phyloP scores from a whole-genome alignment of 2,888 invertebrate genomes.

The Ophraella communa region DNA sequence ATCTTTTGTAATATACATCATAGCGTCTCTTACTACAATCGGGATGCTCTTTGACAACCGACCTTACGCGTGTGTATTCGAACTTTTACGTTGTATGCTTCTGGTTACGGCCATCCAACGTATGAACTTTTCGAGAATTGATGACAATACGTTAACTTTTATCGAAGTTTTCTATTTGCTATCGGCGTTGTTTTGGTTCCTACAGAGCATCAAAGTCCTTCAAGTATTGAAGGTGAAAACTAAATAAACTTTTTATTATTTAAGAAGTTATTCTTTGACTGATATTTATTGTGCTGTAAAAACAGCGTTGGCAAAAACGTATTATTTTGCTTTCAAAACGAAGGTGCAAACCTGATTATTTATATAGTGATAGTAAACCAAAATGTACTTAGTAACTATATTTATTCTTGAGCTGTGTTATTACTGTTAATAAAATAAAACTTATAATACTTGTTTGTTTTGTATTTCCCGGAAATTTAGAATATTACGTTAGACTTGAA shows the following conservation, averaged over 20 bases:
- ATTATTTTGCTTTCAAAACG: neutral
- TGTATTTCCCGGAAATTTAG: neutral
- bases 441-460: neutral
- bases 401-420: neutral
- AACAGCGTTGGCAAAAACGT: neutral
- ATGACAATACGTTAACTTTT: constrained; percentile 60
- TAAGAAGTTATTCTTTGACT: neutral
- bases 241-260: neutral
- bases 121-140: constrained; percentile 56
- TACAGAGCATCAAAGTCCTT: constrained; percentile 66
- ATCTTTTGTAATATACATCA: constrained; percentile 68
- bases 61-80: constrained; percentile 67
- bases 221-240: constrained; percentile 56
- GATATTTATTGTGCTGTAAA: constrained; percentile 5
- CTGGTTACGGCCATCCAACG: constrained; percentile 62
- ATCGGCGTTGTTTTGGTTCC: constrained; percentile 70
- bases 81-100: constrained; percentile 69
- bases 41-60: constrained; percentile 76
- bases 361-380: neutral
- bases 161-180: constrained; percentile 66
- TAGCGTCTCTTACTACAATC: constrained; percentile 71
- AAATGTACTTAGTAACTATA: constrained; percentile 1
- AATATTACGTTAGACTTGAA: neutral
- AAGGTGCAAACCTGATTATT: neutral
- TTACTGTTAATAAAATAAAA: neutral